Conservation (phyloP, 1,140 invertebrate species). For the Solenopsis fugax region DNA sequence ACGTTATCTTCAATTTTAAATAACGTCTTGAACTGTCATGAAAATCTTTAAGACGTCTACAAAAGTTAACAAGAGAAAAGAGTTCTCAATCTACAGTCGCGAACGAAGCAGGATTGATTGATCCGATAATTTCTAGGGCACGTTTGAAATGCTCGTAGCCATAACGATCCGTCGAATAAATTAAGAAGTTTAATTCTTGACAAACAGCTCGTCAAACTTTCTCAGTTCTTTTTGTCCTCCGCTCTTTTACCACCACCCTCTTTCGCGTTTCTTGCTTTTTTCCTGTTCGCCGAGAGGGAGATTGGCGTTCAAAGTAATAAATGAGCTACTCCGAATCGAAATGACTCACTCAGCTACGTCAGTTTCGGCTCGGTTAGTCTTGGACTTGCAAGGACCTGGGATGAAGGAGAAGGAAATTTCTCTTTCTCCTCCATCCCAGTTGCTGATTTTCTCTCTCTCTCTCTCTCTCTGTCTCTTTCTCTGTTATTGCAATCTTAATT, state of each 20-base stretch:
- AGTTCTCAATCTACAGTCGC: slow-evolving; percentile 15
- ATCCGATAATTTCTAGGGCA: slow-evolving; percentile 53
- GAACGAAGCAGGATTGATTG: slow-evolving; percentile 17
- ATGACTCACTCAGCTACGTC: slow-evolving; percentile 46
- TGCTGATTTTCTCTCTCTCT: background rate
- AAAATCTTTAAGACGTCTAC: background rate
- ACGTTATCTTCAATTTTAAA: background rate
- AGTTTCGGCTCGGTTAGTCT: slow-evolving; percentile 1
- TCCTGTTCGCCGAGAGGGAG: slow-evolving; percentile 56
- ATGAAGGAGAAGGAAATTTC: background rate
- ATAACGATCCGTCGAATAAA: slow-evolving; percentile 60
- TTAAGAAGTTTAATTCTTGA: slow-evolving; percentile 75
- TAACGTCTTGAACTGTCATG: background rate
- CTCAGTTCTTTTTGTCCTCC: slow-evolving; percentile 32
- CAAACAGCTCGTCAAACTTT: slow-evolving; percentile 69
- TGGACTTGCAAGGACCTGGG: background rate
- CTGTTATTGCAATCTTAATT: slow-evolving; percentile 53
- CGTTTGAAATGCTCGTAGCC: slow-evolving; percentile 17
- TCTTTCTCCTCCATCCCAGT: slow-evolving; percentile 5
- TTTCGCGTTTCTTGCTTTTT: slow-evolving; percentile 31
- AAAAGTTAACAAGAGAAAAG: background rate
- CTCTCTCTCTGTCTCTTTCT: slow-evolving; percentile 30
- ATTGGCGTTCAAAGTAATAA: slow-evolving; percentile 75
- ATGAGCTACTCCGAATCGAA: slow-evolving; percentile 73
- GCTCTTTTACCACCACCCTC: slow-evolving; percentile 18